Percentiles rank a stretch among this genome's conserved stretches.
phyloP scores from a whole-genome alignment of 2,113 vertebrate genomes.

The Pedionomus torquatus region DNA sequence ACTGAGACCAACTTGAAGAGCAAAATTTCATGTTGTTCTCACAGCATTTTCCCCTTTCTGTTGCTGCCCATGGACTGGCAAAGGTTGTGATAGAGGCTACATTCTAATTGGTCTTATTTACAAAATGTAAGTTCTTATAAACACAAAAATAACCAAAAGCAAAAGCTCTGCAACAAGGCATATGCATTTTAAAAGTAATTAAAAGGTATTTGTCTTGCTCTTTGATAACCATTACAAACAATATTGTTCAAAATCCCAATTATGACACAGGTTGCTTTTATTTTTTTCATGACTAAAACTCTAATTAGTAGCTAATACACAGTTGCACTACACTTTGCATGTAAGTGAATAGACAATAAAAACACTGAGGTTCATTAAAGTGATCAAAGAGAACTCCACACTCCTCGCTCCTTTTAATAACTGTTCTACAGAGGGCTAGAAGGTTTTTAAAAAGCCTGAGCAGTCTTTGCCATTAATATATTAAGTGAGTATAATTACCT shows the following conservation, averaged over 20 bases:
- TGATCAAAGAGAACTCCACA: constrained; percentile 61
- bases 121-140: not conserved
- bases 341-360: constrained; percentile 65
- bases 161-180: not conserved
- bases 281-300: constrained; percentile 43
- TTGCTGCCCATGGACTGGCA: not conserved
- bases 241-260: constrained; percentile 43
- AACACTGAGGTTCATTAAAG: constrained; percentile 68
- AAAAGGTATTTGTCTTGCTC: constrained; percentile 1
- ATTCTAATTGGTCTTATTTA: not conserved
- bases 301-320: constrained; percentile 66
- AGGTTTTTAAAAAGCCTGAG: constrained; percentile 60
- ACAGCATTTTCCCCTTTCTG: not conserved
- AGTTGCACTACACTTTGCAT: constrained; percentile 40
- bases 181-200: constrained; percentile 27
- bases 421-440: constrained; percentile 48
- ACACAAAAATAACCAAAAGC: not conserved
- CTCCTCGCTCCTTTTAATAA: constrained; percentile 52
- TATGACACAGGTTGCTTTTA: constrained; percentile 38
- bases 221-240: constrained; percentile 44
- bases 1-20: not conserved
- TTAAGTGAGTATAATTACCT: constrained; percentile 66
- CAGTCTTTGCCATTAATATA: constrained; percentile 49
- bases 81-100: not conserved
- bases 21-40: not conserved